These are phyloP conservation scores for Globia sparganii DNA, from an alignment of 2,888 invertebrate genomes.

Conservation along the genomic window DNA sequence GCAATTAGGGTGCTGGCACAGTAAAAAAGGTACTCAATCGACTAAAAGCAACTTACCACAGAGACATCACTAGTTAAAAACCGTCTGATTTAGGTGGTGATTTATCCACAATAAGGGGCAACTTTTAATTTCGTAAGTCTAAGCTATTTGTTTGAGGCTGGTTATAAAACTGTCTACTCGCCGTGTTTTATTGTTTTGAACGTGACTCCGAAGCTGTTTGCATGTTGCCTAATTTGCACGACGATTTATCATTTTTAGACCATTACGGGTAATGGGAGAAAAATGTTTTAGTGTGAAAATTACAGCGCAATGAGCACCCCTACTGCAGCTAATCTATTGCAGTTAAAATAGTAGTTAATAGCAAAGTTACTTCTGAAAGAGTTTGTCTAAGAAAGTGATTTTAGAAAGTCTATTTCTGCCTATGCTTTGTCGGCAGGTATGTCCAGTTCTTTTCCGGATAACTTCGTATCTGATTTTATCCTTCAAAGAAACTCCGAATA, in stretches of 20 bases:
- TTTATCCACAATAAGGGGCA: constrained; percentile 84
- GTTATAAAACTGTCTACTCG: constrained; percentile 81
- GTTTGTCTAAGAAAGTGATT: background rate
- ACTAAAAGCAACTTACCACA: background rate
- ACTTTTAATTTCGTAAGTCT: constrained; percentile 85
- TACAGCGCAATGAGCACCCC: background rate
- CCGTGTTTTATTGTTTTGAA: constrained; percentile 66
- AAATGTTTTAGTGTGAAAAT: background rate
- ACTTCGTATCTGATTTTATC: too few species aligned
- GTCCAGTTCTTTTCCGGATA: too few species aligned
- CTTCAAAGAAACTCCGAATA: too few species aligned
- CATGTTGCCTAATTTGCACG: constrained; percentile 53
- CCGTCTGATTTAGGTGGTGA: constrained; percentile 78
- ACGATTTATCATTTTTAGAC: constrained; percentile 44
- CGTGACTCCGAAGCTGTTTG: constrained; percentile 62
- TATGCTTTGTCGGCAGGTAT: too few species aligned
- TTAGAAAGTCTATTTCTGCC: background rate
- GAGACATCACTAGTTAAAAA: constrained; percentile 64
- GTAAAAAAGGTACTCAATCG: background rate
- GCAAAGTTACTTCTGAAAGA: background rate
- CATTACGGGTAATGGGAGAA: constrained; percentile 19
- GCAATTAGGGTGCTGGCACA: background rate
- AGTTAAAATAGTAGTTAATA: background rate
- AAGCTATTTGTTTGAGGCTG: constrained; percentile 78
- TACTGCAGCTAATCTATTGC: background rate